Evolutionary conservation across 2,797 vertebrate species (phyloP).

Genomic region (Myotis pilosus): DNA sequence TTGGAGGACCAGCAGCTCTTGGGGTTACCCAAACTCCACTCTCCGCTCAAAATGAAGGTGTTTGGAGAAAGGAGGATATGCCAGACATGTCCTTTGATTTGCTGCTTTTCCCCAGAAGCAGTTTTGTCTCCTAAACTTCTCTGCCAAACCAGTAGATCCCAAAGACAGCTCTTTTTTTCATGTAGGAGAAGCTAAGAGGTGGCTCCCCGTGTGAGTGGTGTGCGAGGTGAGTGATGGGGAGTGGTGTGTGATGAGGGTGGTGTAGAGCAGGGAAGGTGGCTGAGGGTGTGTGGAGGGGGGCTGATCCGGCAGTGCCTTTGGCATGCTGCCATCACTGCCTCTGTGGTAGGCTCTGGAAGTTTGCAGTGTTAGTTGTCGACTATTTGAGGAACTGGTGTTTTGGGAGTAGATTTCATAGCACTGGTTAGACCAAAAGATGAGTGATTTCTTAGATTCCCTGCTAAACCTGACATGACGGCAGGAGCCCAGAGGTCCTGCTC

Average conservation of each 20-base stretch:
- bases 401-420: background rate
- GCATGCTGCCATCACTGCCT: background rate
- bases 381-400: background rate
- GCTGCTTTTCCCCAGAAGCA: background rate
- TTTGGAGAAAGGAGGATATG: background rate
- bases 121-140: background rate
- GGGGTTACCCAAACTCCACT: background rate
- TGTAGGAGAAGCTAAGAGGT: background rate
- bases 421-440: background rate
- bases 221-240: background rate
- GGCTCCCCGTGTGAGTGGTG: background rate
- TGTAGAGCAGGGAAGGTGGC: background rate
- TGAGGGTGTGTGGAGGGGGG: accelerated
- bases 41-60: constrained; percentile 42
- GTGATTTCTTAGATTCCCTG: background rate
- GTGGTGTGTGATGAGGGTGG: no score
- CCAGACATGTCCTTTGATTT: constrained; percentile 13
- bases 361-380: background rate
- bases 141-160: background rate
- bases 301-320: background rate
- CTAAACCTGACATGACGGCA: background rate
- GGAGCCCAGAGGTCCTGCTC: background rate
- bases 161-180: background rate
- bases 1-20: constrained; percentile 49
- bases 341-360: background rate